These are phyloP conservation scores for Alauda arvensis DNA, from an alignment of 2,797 vertebrate genomes.

Conservation along the genomic window DNA sequence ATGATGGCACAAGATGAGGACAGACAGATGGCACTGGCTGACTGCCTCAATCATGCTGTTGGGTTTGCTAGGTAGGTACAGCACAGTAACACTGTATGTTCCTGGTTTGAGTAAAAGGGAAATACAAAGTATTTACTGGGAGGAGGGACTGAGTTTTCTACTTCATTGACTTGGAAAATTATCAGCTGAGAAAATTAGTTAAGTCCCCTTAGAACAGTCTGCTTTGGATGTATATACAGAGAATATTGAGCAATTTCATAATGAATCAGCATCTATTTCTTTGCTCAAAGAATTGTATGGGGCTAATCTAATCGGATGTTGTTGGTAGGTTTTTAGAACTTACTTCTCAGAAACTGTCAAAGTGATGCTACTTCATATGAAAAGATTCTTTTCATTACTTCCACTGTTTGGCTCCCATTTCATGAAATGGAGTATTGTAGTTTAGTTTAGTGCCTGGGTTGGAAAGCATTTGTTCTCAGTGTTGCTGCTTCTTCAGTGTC, in stretches of 20 bases:
- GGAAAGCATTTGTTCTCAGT: background rate
- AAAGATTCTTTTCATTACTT: background rate
- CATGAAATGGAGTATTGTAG: background rate
- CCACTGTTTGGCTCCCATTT: background rate
- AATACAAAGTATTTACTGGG: background rate
- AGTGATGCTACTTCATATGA: background rate
- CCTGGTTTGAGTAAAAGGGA: background rate
- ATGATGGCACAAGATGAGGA: slow-evolving; percentile 87
- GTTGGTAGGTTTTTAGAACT: background rate
- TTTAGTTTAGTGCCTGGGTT: background rate
- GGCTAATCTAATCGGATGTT: background rate
- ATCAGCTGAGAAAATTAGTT: background rate
- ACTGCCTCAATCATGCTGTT: slow-evolving; percentile 93
- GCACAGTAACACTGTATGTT: background rate
- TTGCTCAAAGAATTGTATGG: background rate
- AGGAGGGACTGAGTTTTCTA: background rate
- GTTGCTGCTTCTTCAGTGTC: background rate
- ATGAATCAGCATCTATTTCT: background rate
- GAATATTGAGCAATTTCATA: background rate
- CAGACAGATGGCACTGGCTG: slow-evolving; percentile 84
- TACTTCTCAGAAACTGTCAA: background rate
- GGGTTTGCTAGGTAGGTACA: slow-evolving; percentile 88
- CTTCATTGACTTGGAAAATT: background rate
- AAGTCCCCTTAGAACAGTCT: background rate
- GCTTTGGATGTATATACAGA: background rate